Evolutionary conservation across 1,140 invertebrate species (phyloP).

Genomic region (Drosophila ironensis): DNA sequence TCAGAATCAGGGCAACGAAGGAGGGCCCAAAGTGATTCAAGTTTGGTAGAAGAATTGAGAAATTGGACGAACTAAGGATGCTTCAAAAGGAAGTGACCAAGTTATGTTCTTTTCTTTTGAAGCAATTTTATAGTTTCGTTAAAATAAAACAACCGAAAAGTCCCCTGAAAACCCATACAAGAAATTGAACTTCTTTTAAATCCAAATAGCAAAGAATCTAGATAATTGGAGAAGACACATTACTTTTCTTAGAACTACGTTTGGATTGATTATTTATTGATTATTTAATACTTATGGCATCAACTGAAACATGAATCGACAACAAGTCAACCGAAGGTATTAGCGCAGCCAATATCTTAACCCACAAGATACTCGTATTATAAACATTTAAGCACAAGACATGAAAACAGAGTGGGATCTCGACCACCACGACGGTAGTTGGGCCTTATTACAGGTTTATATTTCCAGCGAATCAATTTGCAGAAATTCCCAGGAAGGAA

Average conservation of each 20-base stretch:
- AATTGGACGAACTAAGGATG: neutral
- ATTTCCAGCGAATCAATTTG: slow-evolving; percentile 65
- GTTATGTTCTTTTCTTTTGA: no score
- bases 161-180: no score
- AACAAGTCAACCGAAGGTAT: neutral
- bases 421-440: slow-evolving; percentile 2
- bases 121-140: no score
- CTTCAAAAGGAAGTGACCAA: no score
- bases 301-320: neutral
- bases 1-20: neutral
- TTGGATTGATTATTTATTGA: no score
- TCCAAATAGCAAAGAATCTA: no score
- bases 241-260: no score
- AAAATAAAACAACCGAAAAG: no score
- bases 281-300: neutral
- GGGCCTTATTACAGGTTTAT: slow-evolving; percentile 46
- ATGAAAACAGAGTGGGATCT: slow-evolving; percentile 6
- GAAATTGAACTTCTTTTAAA: no score
- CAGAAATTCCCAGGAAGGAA: slow-evolving; percentile 23
- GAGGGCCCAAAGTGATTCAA: neutral
- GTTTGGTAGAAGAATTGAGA: no score
- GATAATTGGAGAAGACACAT: no score
- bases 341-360: neutral
- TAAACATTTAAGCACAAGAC: slow-evolving; percentile 13
- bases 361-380: slow-evolving; percentile 4